phyloP scores from a whole-genome alignment of 2,888 invertebrate genomes.

The Iselma pallidipennis region DNA sequence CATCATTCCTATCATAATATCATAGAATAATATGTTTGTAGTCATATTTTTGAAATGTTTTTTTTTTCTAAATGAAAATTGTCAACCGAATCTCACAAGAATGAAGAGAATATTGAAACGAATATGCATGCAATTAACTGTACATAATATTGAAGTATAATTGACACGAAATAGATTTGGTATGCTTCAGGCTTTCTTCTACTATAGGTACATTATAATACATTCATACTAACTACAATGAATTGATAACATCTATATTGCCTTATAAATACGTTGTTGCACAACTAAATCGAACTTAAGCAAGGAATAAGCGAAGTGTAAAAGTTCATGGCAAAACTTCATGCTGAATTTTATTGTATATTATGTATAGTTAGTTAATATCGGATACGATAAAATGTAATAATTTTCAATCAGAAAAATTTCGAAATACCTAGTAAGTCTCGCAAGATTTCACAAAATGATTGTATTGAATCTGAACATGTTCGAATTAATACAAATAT shows the following conservation, averaged over 20 bases:
- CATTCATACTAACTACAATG: constrained; percentile 31
- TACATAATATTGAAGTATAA: constrained; percentile 24
- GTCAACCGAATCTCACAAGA: constrained; percentile 1
- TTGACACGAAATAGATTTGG: constrained; percentile 32
- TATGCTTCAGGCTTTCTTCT: constrained; percentile 24
- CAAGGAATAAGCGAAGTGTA: constrained; percentile 34
- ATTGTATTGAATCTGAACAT: constrained; percentile 5
- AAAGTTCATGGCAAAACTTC: constrained; percentile 34
- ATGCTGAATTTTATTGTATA: constrained; percentile 15
- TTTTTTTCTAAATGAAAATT: not conserved
- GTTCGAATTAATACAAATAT: constrained; percentile 9
- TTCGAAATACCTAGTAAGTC: constrained; percentile 13
- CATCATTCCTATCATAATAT: not conserved
- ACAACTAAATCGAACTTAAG: constrained; percentile 33
- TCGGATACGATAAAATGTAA: constrained; percentile 16
- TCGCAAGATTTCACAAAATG: constrained; percentile 15
- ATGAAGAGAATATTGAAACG: constrained; percentile 4
- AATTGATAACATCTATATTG: constrained; percentile 35
- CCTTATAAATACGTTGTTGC: constrained; percentile 31
- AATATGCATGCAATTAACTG: constrained; percentile 14
- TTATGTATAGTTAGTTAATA: not conserved
- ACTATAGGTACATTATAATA: not conserved
- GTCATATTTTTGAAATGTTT: not conserved
- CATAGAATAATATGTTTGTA: not conserved
- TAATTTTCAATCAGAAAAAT: constrained; percentile 19